phyloP scores from a whole-genome alignment of 1,140 invertebrate species.

The Conus betulinus region DNA sequence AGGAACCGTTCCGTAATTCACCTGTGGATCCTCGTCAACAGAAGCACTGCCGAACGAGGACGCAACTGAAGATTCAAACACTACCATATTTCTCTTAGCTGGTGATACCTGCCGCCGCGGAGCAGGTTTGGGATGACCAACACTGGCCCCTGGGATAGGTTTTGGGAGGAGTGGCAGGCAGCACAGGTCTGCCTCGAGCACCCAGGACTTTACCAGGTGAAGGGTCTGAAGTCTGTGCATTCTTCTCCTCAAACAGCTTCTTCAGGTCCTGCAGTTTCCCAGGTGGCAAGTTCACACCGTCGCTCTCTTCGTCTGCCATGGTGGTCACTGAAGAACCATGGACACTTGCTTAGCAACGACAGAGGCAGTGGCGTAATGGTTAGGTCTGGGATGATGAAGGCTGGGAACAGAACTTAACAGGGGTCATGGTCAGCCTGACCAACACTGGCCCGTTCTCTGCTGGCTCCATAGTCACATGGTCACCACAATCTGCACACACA shows the following conservation, averaged over 20 bases:
- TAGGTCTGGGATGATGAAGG: neutral
- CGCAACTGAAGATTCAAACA: neutral
- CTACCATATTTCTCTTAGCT: neutral
- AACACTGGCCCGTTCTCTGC: neutral
- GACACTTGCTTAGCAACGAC: neutral
- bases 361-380: neutral
- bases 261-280: constrained; percentile 46
- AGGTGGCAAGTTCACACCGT: constrained; percentile 42
- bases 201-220: neutral
- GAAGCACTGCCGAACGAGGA: neutral
- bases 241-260: constrained; percentile 46
- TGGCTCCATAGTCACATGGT: neutral
- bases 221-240: neutral
- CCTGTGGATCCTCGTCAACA: neutral
- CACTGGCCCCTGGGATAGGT: neutral
- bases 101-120: constrained; percentile 20
- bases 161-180: neutral
- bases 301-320: constrained; percentile 24
- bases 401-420: neutral
- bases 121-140: neutral
- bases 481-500: neutral
- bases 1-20: neutral
- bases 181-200: neutral
- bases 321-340: neutral
- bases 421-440: neutral